phyloP scores from a whole-genome alignment of 2,888 invertebrate species.

The Clostera curtula region DNA sequence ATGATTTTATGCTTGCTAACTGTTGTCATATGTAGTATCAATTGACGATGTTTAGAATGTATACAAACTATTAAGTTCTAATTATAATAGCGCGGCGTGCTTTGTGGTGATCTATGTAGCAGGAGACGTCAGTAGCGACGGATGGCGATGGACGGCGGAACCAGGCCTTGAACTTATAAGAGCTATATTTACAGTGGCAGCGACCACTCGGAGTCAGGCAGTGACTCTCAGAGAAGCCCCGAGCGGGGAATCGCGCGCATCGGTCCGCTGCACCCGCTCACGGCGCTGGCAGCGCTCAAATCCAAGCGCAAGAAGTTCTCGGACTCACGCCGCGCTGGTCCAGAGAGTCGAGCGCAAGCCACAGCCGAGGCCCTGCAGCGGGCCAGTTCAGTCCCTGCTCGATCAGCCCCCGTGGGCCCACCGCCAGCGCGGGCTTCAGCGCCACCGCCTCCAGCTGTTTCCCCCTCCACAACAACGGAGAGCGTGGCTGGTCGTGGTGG shows the following conservation, averaged over 20 bases:
- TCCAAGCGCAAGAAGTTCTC: slow-evolving; percentile 90
- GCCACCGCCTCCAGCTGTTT: slow-evolving; percentile 22
- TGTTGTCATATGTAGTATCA: too few species aligned
- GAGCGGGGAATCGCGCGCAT: slow-evolving; percentile 39
- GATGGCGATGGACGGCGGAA: too few species aligned
- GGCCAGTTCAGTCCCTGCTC: slow-evolving; percentile 35
- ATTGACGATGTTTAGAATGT: too few species aligned
- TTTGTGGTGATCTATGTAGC: too few species aligned
- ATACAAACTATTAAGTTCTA: too few species aligned
- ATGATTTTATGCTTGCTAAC: too few species aligned
- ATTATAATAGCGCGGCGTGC: too few species aligned
- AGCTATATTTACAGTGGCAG: slow-evolving; percentile 63
- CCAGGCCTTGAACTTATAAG: too few species aligned
- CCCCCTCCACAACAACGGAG: slow-evolving; percentile 28
- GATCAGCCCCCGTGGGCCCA: slow-evolving; percentile 19
- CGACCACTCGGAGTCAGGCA: slow-evolving; percentile 81
- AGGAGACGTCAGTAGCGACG: too few species aligned
- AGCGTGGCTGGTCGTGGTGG: slow-evolving; percentile 42
- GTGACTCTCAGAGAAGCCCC: slow-evolving; percentile 81
- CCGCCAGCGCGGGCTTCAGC: slow-evolving; percentile 57
- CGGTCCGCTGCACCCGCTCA: slow-evolving; percentile 58
- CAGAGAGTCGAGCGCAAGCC: slow-evolving; percentile 19
- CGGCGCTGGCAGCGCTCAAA: slow-evolving; percentile 83
- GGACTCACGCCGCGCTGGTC: slow-evolving; percentile 80
- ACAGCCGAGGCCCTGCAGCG: slow-evolving; percentile 43